A percentile compares a stretch with the other conserved stretches of the same genome.
Conservation (phyloP, 2,113 vertebrate species). For the Indicator maculatus region DNA sequence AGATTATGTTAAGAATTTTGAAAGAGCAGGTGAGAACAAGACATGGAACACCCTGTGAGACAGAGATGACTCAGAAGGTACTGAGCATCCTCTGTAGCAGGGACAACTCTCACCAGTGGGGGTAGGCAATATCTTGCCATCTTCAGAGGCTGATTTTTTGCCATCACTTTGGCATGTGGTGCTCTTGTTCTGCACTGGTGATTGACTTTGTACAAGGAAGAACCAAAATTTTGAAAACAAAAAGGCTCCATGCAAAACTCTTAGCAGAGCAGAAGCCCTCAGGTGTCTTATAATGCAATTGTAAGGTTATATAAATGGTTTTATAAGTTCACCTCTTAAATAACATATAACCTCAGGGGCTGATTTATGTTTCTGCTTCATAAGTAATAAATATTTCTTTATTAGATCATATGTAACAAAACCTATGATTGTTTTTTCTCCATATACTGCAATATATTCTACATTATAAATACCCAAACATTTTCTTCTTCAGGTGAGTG, state of each 20-base stretch:
- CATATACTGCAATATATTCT: too few relatives aligned
- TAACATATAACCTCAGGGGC: conserved; percentile 13
- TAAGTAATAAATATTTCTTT: background rate
- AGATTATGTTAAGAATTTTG: background rate
- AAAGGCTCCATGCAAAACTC: background rate
- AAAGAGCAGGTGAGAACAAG: background rate
- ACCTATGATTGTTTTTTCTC: background rate
- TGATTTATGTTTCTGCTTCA: conserved; percentile 1
- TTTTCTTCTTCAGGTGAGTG: background rate
- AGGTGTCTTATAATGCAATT: conserved; percentile 13
- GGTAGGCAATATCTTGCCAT: background rate
- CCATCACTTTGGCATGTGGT: background rate
- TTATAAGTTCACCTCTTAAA: conserved; percentile 26
- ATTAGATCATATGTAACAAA: background rate
- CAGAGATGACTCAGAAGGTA: background rate
- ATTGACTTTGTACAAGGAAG: background rate
- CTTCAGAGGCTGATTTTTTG: background rate
- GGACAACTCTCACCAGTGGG: background rate
- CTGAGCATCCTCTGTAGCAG: background rate
- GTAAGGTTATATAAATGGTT: background rate
- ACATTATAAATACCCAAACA: background rate
- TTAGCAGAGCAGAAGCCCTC: background rate
- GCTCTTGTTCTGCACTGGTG: background rate
- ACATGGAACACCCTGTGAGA: accelerated
- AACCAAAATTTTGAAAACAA: background rate